phyloP scores from a whole-genome alignment of 2,797 vertebrate genomes.

The Threskiornis aethiopicus region DNA sequence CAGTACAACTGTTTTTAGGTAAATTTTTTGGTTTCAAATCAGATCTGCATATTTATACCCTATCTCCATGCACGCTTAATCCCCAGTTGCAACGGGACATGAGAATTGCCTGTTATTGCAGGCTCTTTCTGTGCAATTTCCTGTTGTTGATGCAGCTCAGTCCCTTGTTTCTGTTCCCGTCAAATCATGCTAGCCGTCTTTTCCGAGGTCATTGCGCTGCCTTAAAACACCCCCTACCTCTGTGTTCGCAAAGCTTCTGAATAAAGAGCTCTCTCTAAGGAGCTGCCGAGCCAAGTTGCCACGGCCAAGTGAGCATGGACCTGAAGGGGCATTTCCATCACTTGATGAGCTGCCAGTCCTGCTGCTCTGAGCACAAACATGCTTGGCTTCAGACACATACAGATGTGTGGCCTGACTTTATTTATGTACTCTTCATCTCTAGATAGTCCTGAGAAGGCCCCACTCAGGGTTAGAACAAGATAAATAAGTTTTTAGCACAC shows the following conservation, averaged over 20 bases:
- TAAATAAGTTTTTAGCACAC: neutral
- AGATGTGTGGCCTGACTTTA: neutral
- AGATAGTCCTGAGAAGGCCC: neutral
- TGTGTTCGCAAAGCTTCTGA: neutral
- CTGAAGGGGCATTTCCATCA: neutral
- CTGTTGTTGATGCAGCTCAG: conserved; percentile 6
- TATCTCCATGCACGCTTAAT: neutral
- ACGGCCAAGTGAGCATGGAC: neutral
- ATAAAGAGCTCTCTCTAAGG: neutral
- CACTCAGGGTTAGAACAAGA: neutral
- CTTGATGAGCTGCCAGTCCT: neutral
- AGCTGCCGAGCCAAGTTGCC: neutral
- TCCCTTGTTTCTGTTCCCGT: neutral
- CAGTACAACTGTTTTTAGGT: neutral
- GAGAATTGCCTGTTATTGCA: neutral
- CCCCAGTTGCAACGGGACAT: neutral
- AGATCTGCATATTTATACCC: neutral
- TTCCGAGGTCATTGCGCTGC: neutral
- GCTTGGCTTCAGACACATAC: neutral
- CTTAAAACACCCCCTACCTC: neutral
- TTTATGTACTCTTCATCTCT: neutral
- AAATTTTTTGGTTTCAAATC: neutral
- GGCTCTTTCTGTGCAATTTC: neutral
- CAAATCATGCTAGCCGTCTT: neutral
- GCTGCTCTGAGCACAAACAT: neutral